Evolutionary conservation across 2,797 vertebrate species (phyloP).

Genomic region (Neosilurus hyrtlii): DNA sequence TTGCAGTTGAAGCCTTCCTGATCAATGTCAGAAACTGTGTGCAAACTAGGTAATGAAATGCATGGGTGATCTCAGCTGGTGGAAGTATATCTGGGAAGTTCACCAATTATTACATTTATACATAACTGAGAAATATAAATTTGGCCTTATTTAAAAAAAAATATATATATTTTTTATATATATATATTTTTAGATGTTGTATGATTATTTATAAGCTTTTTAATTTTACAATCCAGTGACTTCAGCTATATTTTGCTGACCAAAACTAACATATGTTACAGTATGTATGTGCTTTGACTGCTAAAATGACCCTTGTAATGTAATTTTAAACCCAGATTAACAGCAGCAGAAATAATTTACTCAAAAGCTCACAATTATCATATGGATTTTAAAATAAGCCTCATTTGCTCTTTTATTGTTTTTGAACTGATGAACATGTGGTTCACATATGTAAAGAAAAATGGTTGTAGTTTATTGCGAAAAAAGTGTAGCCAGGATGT

Average conservation of each 20-base stretch:
- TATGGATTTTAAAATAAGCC: constrained; percentile 40
- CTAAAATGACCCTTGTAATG: background rate
- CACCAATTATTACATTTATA: background rate
- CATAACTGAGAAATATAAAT: background rate
- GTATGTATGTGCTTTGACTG: background rate
- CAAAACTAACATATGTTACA: background rate
- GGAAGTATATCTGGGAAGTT: background rate
- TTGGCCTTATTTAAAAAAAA: too few relatives aligned
- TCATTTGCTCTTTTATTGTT: constrained; percentile 32
- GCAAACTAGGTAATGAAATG: background rate
- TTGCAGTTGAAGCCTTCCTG: background rate
- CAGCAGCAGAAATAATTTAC: constrained; percentile 26
- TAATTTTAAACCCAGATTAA: constrained; percentile 22
- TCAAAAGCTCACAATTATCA: constrained; percentile 57
- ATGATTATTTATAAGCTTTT: background rate
- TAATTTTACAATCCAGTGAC: background rate
- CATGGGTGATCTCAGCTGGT: background rate
- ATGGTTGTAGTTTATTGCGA: background rate
- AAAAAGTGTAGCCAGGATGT: background rate
- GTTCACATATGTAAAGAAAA: constrained; percentile 61
- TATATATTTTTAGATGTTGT: background rate
- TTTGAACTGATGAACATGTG: constrained; percentile 58
- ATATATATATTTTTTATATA: background rate
- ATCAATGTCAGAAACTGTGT: too few relatives aligned
- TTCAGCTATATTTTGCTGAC: background rate